phyloP scores from a whole-genome alignment of 2,797 vertebrate species.

The Cichlasoma orientale region DNA sequence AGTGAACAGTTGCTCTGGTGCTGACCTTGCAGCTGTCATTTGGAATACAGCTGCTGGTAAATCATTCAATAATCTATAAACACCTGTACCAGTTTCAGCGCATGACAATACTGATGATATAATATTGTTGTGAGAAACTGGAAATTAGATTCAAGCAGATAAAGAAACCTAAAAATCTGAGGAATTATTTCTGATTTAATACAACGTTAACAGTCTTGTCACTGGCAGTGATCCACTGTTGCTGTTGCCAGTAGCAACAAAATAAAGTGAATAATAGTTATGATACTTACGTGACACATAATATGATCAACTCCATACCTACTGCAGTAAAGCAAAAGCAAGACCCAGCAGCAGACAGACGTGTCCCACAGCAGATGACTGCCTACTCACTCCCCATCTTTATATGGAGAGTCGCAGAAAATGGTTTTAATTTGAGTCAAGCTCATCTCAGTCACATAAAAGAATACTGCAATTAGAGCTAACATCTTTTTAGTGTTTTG shows the following conservation, averaged over 20 bases:
- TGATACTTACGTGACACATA: neutral
- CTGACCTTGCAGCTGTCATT: neutral
- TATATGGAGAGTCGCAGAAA: neutral
- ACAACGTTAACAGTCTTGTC: neutral
- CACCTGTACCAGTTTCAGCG: neutral
- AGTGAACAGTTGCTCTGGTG: neutral
- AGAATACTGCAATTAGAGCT: too few species aligned
- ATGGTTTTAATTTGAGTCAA: neutral
- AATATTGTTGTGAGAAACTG: neutral
- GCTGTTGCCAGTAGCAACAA: slow-evolving; percentile 1
- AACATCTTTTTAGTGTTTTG: too few species aligned
- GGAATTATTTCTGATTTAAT: neutral
- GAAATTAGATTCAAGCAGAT: neutral
- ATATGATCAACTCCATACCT: neutral
- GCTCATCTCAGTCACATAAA: neutral
- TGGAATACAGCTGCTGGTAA: neutral
- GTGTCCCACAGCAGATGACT: neutral
- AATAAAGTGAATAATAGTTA: neutral
- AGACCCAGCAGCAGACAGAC: neutral
- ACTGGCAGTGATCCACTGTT: neutral
- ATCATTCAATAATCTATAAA: neutral
- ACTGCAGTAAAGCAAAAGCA: neutral
- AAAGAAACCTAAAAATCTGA: neutral
- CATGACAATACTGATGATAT: neutral
- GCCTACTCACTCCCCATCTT: neutral